A percentile compares a stretch with the other conserved stretches of the same genome.
Evolutionary conservation across 2,888 invertebrate genomes (phyloP).

Genomic region (Leucoptera coffeella): DNA sequence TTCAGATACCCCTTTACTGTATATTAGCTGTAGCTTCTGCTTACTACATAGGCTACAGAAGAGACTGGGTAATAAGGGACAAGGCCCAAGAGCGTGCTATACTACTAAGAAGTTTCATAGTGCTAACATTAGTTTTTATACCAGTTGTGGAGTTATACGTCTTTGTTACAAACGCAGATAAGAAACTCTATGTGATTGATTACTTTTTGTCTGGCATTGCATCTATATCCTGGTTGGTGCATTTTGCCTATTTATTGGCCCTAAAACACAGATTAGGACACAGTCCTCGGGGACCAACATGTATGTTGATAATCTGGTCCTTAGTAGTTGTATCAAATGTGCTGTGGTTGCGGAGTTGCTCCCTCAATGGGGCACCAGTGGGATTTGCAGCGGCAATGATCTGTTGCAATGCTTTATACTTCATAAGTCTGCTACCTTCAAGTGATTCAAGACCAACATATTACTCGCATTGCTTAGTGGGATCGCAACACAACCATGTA

Average conservation of each 20-base stretch:
- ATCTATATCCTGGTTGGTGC: slow-evolving; percentile 74
- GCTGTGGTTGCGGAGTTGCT: slow-evolving; percentile 63
- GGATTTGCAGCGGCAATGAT: slow-evolving; percentile 58
- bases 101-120: slow-evolving; percentile 57
- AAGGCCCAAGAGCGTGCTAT: slow-evolving; percentile 58
- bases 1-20: slow-evolving; percentile 69
- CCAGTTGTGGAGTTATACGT: slow-evolving; percentile 66
- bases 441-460: slow-evolving; percentile 38
- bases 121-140: slow-evolving; percentile 57
- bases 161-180: slow-evolving; percentile 42
- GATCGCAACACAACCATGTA: slow-evolving; percentile 48
- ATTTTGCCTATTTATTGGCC: slow-evolving; percentile 68
- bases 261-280: slow-evolving; percentile 57
- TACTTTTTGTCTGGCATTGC: slow-evolving; percentile 65
- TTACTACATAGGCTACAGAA: slow-evolving; percentile 70
- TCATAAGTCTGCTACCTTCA: slow-evolving; percentile 64
- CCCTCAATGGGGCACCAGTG: slow-evolving; percentile 39
- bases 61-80: slow-evolving; percentile 57
- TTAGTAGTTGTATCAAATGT: slow-evolving; percentile 60
- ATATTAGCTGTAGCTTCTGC: slow-evolving; percentile 73
- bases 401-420: slow-evolving; percentile 62
- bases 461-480: slow-evolving; percentile 39
- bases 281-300: slow-evolving; percentile 69
- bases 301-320: slow-evolving; percentile 63
- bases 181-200: slow-evolving; percentile 57